phyloP scores from a whole-genome alignment of 2,113 vertebrate genomes.

The Rhineura floridana region DNA sequence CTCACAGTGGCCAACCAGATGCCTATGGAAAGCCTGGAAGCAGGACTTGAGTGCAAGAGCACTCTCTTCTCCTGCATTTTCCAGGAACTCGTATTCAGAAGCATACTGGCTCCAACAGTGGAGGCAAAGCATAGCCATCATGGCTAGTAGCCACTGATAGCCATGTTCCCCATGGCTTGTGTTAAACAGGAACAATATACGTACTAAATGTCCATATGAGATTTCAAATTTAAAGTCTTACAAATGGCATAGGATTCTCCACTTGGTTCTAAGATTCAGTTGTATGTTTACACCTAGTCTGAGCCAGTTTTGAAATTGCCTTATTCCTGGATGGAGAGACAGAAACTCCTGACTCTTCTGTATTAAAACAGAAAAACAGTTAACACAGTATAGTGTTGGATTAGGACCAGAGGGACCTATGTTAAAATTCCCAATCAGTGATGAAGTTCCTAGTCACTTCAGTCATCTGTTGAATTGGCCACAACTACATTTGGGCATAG shows the following conservation, averaged over 20 bases:
- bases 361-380: background rate
- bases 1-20: no score
- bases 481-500: background rate
- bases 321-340: background rate
- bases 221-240: background rate
- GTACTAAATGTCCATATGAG: background rate
- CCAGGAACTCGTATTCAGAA: no score
- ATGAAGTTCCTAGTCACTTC: background rate
- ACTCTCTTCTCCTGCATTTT: no score
- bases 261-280: background rate
- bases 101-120: no score
- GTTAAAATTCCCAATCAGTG: background rate
- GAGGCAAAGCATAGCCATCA: no score
- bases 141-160: no score
- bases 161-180: background rate
- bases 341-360: no score
- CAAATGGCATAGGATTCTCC: background rate
- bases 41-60: no score
- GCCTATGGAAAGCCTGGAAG: no score
- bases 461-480: background rate
- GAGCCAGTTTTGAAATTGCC: background rate
- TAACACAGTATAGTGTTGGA: no score
- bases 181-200: background rate
- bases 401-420: no score
- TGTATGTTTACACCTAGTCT: background rate